Conservation (phyloP, 1,140 invertebrate genomes). For the Heliothis subflexa region DNA sequence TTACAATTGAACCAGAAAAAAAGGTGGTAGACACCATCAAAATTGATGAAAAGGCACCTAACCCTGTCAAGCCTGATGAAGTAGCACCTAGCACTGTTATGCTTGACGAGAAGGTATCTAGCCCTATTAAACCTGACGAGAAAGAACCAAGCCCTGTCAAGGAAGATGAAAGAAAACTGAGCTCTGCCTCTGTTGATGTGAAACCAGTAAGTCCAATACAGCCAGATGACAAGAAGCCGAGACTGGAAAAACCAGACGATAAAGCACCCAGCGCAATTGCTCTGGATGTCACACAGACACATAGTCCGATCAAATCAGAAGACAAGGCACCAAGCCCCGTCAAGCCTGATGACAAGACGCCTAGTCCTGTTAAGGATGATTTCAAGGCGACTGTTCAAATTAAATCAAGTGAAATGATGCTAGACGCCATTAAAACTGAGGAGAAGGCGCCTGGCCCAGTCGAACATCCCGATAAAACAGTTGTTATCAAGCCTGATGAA, state of each 20-base stretch:
- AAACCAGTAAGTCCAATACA: too few relatives aligned
- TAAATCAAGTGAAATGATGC: not conserved
- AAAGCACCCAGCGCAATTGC: not conserved
- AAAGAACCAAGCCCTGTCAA: not conserved
- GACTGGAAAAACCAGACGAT: not conserved
- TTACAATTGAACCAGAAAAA: not conserved
- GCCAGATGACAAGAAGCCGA: not conserved
- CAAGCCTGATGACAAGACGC: not conserved
- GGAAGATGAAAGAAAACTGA: too few relatives aligned
- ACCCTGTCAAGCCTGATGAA: not conserved
- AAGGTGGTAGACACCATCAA: not conserved
- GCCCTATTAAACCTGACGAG: not conserved
- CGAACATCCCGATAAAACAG: too few relatives aligned
- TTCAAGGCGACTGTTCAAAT: not conserved
- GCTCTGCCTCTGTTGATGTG: too few relatives aligned
- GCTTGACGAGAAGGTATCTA: not conserved
- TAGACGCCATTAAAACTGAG: not conserved
- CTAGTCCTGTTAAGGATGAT: not conserved
- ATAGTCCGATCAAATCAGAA: not conserved
- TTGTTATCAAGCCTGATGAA: not conserved
- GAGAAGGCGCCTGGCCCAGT: not conserved
- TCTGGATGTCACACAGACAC: not conserved
- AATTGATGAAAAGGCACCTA: not conserved
- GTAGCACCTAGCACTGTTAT: not conserved
- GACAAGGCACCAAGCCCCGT: not conserved